phyloP scores from a whole-genome alignment of 2,888 invertebrate genomes.

The Erebia epiphron region DNA sequence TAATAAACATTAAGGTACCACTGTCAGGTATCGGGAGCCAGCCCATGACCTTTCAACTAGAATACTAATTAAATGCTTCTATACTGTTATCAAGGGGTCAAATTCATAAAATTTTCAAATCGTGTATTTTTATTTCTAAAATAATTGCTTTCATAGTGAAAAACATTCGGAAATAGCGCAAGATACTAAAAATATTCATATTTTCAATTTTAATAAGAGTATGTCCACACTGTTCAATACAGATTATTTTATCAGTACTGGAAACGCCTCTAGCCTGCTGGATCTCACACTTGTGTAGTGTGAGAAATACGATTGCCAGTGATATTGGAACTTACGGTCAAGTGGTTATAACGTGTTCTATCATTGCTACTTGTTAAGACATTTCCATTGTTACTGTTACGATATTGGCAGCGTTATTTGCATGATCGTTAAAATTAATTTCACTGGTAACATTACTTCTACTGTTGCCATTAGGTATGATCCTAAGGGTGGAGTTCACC shows the following conservation, averaged over 20 bases:
- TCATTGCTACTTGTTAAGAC: neutral
- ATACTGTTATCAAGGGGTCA: neutral
- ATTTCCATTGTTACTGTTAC: neutral
- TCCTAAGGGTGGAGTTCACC: too few relatives aligned
- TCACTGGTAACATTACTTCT: neutral
- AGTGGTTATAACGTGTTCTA: neutral
- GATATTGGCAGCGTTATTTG: neutral
- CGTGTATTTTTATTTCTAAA: neutral
- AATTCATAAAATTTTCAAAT: neutral
- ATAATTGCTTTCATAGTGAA: neutral
- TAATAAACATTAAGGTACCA: neutral
- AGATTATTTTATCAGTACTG: neutral
- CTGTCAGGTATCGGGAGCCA: neutral
- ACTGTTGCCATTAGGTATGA: too few relatives aligned
- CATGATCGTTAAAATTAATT: neutral
- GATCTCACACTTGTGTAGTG: too few relatives aligned
- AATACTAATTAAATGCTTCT: slow-evolving; percentile 1
- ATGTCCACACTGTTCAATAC: neutral
- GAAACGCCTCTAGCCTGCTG: neutral
- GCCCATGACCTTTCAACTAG: neutral
- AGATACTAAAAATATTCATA: neutral
- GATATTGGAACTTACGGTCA: neutral
- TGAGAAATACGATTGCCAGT: neutral
- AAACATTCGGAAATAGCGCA: neutral
- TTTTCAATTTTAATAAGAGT: neutral